Percentiles rank a stretch among this genome's conserved stretches.
Conservation (phyloP, 1,140 invertebrate species). For the Zaprionus ghesquierei region DNA sequence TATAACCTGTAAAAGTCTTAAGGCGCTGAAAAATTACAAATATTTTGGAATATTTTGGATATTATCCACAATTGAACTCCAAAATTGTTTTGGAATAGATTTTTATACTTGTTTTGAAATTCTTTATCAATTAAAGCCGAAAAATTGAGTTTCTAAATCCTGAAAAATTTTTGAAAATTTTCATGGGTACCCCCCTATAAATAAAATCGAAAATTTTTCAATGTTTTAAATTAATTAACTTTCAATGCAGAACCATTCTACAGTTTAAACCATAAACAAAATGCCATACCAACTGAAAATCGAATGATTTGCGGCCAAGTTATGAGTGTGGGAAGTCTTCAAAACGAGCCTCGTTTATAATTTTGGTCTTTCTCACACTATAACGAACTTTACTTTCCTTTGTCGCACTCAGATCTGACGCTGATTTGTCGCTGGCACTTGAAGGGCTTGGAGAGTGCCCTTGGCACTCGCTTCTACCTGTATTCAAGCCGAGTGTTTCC, state of each 20-base stretch:
- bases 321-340: neutral
- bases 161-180: too few species aligned
- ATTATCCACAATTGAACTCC: too few species aligned
- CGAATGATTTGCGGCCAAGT: neutral
- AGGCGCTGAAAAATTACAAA: too few species aligned
- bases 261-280: neutral
- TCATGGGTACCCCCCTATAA: too few species aligned
- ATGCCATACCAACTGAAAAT: neutral
- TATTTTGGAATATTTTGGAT: too few species aligned
- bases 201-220: neutral
- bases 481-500: constrained; percentile 41
- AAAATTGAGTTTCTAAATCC: neutral
- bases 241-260: too few species aligned
- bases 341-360: neutral
- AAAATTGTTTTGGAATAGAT: too few species aligned
- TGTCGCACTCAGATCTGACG: neutral
- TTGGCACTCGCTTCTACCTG: constrained; percentile 54
- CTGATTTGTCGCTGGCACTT: constrained; percentile 20
- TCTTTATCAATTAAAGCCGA: neutral
- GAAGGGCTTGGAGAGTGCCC: constrained; percentile 50
- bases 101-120: too few species aligned
- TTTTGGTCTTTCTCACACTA: neutral
- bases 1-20: too few species aligned
- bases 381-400: neutral
- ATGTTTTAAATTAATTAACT: neutral